A percentile compares a stretch with the other conserved stretches of the same genome.
Conservation (phyloP, 2,888 invertebrate genomes). For the Tromatobia lineatoria region DNA sequence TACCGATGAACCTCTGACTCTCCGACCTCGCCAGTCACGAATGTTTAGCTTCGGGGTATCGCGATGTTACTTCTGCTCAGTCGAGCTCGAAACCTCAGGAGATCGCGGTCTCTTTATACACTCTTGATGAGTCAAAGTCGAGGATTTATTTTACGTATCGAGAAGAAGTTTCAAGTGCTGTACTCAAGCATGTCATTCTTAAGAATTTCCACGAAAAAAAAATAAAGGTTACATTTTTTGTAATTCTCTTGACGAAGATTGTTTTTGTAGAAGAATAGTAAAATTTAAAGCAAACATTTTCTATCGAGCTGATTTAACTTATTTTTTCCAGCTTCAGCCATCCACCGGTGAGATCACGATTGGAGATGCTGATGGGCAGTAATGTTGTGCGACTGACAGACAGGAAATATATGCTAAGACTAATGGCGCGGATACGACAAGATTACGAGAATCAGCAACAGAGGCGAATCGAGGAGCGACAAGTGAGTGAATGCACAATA, state of each 20-base stretch:
- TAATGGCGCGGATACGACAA: conserved; percentile 88
- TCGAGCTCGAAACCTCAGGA: conserved; percentile 64
- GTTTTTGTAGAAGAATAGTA: too few species aligned
- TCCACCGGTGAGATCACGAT: conserved; percentile 88
- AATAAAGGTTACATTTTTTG: not conserved
- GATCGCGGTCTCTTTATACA: conserved; percentile 32
- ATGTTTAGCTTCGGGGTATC: conserved; percentile 63
- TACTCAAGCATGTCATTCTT: not conserved
- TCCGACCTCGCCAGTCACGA: conserved; percentile 68
- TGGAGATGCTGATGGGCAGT: conserved; percentile 91
- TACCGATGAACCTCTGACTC: conserved; percentile 32
- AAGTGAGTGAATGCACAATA: conserved; percentile 86
- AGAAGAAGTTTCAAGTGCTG: not conserved
- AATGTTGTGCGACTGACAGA: conserved; percentile 90
- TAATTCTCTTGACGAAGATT: not conserved
- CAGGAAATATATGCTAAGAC: conserved; percentile 89
- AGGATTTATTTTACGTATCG: not conserved
- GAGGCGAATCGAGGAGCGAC: conserved; percentile 88
- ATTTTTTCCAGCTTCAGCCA: conserved; percentile 87
- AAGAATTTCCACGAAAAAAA: not conserved
- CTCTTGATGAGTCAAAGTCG: not conserved
- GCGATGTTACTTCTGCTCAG: conserved; percentile 63
- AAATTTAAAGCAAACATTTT: too few species aligned
- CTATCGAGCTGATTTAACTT: not conserved
- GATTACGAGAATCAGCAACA: conserved; percentile 89